Evolutionary conservation across 2,888 invertebrate genomes (phyloP).

Genomic region (Neoaliturus tenellus): DNA sequence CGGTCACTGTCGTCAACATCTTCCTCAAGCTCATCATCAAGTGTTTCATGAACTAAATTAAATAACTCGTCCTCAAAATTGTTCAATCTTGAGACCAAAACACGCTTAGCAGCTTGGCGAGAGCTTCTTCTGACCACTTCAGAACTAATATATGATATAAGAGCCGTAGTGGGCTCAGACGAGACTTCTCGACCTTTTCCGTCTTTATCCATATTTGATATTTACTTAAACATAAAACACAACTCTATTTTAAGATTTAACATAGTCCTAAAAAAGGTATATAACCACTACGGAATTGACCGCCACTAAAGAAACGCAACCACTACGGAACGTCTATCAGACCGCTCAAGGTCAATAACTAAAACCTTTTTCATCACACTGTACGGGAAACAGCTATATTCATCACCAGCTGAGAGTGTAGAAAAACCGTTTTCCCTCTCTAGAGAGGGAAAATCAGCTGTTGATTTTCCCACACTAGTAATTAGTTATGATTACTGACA

Average conservation of each 20-base stretch:
- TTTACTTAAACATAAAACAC: neutral
- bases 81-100: neutral
- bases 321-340: slow-evolving; percentile 31
- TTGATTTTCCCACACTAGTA: too few species aligned
- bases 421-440: too few species aligned
- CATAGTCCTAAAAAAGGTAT: slow-evolving; percentile 27
- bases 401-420: too few species aligned
- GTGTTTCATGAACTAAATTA: neutral
- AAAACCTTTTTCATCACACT: too few species aligned
- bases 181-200: neutral
- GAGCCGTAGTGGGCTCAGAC: neutral
- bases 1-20: slow-evolving; percentile 26
- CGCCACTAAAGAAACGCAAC: neutral
- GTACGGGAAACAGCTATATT: too few species aligned
- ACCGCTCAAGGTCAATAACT: slow-evolving; percentile 28
- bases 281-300: slow-evolving; percentile 22
- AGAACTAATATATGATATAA: too few species aligned
- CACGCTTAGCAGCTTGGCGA: neutral
- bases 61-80: neutral
- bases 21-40: neutral
- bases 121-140: neutral
- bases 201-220: neutral
- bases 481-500: too few species aligned
- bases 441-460: too few species aligned
- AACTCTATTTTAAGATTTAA: neutral